Evolutionary conservation across 2,797 vertebrate genomes (phyloP).

Genomic region (Cyclopterus lumpus): DNA sequence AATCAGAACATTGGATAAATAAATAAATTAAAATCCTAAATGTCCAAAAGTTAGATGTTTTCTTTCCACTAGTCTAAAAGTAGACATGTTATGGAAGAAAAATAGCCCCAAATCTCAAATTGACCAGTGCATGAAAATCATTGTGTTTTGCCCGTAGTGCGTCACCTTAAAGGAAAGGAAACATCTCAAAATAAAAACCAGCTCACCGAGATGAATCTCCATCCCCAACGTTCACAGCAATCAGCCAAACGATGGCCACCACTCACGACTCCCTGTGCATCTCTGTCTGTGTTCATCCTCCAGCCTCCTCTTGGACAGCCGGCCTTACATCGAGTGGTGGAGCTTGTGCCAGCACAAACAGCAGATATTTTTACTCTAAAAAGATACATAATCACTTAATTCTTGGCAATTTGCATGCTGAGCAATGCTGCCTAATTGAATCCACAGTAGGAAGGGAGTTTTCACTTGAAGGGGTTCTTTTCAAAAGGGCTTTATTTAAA

Average conservation of each 20-base stretch:
- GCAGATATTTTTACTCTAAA: constrained; percentile 64
- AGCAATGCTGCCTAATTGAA: constrained; percentile 24
- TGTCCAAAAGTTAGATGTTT: background rate
- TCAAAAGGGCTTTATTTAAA: constrained; percentile 22
- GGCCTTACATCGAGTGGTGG: constrained; percentile 14
- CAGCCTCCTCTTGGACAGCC: background rate
- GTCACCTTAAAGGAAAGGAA: background rate
- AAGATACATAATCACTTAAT: constrained; percentile 59
- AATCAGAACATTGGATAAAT: background rate
- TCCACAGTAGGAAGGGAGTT: background rate
- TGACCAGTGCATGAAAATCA: background rate
- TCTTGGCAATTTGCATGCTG: constrained; percentile 31
- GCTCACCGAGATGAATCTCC: background rate
- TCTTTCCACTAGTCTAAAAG: background rate
- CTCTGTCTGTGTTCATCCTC: background rate
- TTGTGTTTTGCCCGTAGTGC: background rate
- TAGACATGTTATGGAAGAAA: no score
- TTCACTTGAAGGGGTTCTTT: constrained; percentile 19
- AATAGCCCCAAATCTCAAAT: background rate
- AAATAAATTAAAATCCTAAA: background rate
- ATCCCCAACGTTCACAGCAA: constrained; percentile 2
- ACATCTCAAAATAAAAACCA: background rate
- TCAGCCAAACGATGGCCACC: background rate
- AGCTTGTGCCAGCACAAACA: constrained; percentile 50
- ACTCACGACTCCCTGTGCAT: background rate